Evolutionary conservation across 2,797 vertebrate genomes (phyloP).

Genomic region (Mormyrus proboscirostris): DNA sequence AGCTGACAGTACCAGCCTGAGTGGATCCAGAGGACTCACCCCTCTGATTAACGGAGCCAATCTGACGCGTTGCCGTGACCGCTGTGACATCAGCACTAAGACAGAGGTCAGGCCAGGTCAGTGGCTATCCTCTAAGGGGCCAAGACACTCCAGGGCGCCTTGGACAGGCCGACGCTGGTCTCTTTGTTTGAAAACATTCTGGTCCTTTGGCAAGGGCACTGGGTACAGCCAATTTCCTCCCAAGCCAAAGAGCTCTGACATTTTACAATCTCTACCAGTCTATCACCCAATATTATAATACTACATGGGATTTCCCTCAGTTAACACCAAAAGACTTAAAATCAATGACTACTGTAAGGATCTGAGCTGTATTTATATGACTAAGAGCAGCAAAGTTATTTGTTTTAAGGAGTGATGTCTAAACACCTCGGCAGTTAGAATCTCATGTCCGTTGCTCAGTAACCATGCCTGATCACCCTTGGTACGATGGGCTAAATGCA

Average conservation of each 20-base stretch:
- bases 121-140: neutral
- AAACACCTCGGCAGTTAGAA: neutral
- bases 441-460: neutral
- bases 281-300: neutral
- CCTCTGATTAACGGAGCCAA: conserved; percentile 12
- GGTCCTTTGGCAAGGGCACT: neutral
- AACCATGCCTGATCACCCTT: neutral
- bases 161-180: neutral
- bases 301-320: neutral
- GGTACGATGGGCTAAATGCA: neutral
- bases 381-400: neutral
- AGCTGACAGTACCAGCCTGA: neutral
- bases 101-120: neutral
- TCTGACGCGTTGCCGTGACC: neutral
- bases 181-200: conserved; percentile 14
- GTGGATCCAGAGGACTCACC: neutral
- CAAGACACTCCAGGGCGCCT: neutral
- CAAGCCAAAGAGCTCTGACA: neutral
- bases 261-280: neutral
- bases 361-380: neutral
- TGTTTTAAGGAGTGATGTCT: neutral
- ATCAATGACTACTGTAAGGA: neutral
- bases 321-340: neutral
- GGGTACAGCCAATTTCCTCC: neutral
- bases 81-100: conserved; percentile 15